Conservation (phyloP, 2,888 invertebrate genomes). For the Apodemia duryi region DNA sequence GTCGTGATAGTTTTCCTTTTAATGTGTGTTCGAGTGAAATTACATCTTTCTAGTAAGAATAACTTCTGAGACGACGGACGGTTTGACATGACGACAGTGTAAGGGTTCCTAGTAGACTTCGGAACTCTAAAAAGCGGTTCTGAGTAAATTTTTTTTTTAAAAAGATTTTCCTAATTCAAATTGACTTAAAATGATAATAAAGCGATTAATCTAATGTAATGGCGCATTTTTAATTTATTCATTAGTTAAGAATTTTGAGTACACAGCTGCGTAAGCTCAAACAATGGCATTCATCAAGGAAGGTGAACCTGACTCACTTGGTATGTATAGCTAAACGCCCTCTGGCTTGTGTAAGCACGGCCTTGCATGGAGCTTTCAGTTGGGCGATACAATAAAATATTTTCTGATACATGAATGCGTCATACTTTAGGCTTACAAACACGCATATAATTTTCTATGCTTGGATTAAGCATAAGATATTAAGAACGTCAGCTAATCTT, state of each 20-base stretch:
- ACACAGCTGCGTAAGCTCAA: slow-evolving; percentile 16
- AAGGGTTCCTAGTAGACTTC: too few species aligned
- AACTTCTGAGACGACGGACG: too few species aligned
- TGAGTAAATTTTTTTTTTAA: too few species aligned
- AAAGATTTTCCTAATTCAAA: too few species aligned
- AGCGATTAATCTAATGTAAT: background rate
- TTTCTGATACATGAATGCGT: slow-evolving; percentile 25
- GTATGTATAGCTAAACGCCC: slow-evolving; percentile 31
- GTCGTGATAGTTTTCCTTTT: too few species aligned
- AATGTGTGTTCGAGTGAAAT: too few species aligned
- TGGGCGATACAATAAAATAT: slow-evolving; percentile 28
- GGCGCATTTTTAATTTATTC: slow-evolving; percentile 6
- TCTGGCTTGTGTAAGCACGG: slow-evolving; percentile 26
- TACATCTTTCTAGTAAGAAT: too few species aligned
- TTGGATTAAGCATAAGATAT: background rate
- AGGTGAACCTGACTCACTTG: slow-evolving; percentile 33
- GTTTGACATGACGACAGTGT: too few species aligned
- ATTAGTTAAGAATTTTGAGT: slow-evolving; percentile 7
- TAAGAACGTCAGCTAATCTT: too few species aligned
- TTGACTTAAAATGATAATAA: too few species aligned
- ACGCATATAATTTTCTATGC: background rate
- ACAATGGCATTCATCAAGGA: slow-evolving; percentile 15
- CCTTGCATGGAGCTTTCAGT: slow-evolving; percentile 35
- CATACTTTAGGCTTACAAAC: background rate
- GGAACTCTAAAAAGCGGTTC: too few species aligned